phyloP scores from a whole-genome alignment of 2,888 invertebrate species.

The Biston betularia region DNA sequence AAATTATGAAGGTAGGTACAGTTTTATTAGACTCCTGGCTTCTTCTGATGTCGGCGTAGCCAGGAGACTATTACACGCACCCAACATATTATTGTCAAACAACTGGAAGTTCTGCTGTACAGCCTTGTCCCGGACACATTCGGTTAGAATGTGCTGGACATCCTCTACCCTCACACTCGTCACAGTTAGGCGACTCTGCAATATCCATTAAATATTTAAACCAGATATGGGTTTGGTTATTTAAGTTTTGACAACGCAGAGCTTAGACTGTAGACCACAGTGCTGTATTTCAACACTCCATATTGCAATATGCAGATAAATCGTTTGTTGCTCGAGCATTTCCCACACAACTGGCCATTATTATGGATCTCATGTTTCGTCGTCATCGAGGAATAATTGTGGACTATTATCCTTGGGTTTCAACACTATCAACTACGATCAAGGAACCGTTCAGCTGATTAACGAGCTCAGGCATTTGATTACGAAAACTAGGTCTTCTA shows the following conservation, averaged over 20 bases:
- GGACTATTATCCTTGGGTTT: constrained; percentile 57
- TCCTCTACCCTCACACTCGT: too few relatives aligned
- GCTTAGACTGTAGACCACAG: constrained; percentile 41
- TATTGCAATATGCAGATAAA: constrained; percentile 63
- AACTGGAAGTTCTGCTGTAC: too few relatives aligned
- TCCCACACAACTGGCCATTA: constrained; percentile 67
- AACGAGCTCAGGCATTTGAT: constrained; percentile 60
- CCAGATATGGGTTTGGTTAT: too few relatives aligned
- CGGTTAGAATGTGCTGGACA: too few relatives aligned
- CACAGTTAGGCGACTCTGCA: too few relatives aligned
- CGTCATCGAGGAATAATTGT: constrained; percentile 58
- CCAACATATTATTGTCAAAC: too few relatives aligned
- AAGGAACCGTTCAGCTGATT: constrained; percentile 67
- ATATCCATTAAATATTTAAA: too few relatives aligned
- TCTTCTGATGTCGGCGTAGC: too few relatives aligned
- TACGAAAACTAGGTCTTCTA: constrained; percentile 65
- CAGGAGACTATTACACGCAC: too few relatives aligned
- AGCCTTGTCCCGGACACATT: too few relatives aligned
- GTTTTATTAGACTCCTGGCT: too few relatives aligned
- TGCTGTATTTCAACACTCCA: constrained; percentile 60
- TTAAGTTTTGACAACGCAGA: neutral
- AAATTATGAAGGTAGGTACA: too few relatives aligned
- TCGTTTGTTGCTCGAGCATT: constrained; percentile 55
- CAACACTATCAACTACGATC: constrained; percentile 61
- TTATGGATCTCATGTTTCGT: constrained; percentile 62